Evolutionary conservation across 2,113 vertebrate species (phyloP).

Genomic region (Oxyruncus cristatus): DNA sequence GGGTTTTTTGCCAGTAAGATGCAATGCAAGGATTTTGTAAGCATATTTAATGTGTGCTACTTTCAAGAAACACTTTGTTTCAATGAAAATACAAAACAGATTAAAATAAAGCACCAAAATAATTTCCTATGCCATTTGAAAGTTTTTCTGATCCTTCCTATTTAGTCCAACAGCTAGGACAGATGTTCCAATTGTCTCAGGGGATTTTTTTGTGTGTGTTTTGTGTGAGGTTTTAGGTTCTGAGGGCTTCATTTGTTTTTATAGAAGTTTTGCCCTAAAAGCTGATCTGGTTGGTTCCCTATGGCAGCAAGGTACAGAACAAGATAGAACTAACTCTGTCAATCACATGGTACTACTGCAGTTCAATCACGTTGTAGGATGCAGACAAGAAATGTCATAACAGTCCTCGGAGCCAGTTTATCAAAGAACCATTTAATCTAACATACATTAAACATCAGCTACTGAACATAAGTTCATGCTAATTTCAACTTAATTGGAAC

Average conservation of each 20-base stretch:
- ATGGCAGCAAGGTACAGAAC: not conserved
- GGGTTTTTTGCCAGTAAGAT: not conserved
- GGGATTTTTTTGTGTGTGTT: not conserved
- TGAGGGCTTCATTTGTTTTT: not conserved
- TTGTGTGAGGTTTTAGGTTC: not conserved
- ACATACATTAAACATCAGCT: not conserved
- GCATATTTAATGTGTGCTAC: not conserved
- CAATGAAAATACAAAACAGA: not conserved
- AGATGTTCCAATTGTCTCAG: not conserved
- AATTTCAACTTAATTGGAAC: slow-evolving; percentile 20
- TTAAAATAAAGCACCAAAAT: not conserved
- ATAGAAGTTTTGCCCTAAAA: not conserved
- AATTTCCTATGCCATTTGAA: not conserved
- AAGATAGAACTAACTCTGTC: not conserved
- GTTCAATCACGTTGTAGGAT: not conserved
- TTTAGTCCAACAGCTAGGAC: not conserved
- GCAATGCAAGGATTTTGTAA: not conserved
- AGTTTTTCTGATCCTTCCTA: not conserved
- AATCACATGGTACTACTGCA: not conserved
- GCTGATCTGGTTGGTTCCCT: not conserved
- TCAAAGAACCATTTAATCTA: slow-evolving; percentile 9
- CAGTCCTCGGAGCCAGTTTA: not conserved
- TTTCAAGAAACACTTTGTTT: not conserved
- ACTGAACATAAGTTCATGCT: not conserved
- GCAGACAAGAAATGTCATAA: not conserved